Evolutionary conservation across 2,888 invertebrate species (phyloP), one percentile per base, ranked within the genome.

Genomic region (Onchidella celtica): DNA sequence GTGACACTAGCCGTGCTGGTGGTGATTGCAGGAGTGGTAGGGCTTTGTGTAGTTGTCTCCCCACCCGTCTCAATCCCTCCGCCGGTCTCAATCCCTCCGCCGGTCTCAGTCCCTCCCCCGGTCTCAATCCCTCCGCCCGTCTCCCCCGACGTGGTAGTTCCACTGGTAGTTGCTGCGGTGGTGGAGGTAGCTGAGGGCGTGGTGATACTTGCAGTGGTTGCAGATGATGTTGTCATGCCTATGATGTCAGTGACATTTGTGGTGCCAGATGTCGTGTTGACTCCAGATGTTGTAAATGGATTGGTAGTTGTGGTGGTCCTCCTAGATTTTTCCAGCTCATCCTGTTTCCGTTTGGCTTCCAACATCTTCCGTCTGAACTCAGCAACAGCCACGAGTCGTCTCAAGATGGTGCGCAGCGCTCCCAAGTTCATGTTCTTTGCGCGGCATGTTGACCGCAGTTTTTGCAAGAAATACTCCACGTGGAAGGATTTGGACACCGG

Each of bases 391-490:
- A 81, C 61, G 32, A 81, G 11, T 4, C 69, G 74, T 6, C 57
- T 17, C 17, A 81, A 61, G 32, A 81, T 75, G 0, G 14, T 68
- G 55, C 75, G 57, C 55, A 81, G 57, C 24, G 68, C 68, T n/a
- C 6, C n/a, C 9, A 81, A 17, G 47, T 81, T 81, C 9, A 81
- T 74, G 29, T 69, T 66, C 21, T 59, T 66, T 24, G 81, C 81
- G 4, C 81, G 68, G 75, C 81, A 81, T 1, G 81, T 81, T 27
- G 81, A 81, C 57, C 75, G 75, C 14, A 81, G 55, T n/a, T 75
- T 74, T 38, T 57, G 68, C 21, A 81, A 24, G 61, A 81, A 81
- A 11, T 75, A 57, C 4, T 81, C 81, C 40, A 81, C 81, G 40
- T 81, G 55, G 57, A 81, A 81, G 0, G 47, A 2, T 21, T 73